Base-by-base conservation (phyloP, 2,888 invertebrate species). In the Ptilodon capucinus region DNA sequence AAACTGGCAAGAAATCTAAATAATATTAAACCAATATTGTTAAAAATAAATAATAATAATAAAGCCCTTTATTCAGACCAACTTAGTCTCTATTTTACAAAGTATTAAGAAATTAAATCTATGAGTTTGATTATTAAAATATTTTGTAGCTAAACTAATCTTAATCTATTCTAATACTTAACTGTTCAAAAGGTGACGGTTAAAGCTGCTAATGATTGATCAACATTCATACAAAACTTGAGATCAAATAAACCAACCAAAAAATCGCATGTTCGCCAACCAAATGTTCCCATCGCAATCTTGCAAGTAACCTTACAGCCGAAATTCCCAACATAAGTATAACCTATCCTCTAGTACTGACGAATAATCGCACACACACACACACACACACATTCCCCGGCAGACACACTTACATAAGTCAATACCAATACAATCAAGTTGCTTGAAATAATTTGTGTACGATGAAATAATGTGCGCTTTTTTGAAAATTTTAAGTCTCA, bases 321-420 rank as follows among this genome's bases (percentile, higher is more conserved):
- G 43, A 54, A 64, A 61, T 54, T 47, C 51, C 55, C 55, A 50
- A 65, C 54, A 61, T 54, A 67, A 44, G 32, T 57, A 55, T 62
- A 62, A 19, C 76, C 86, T 84, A 80, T 80, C 76, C 79, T 86
- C 87, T 89, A 88, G 88, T 80, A 86, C 86, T 84, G 74, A 80
- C 61, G 76, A 79, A 79, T 84, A 84, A 86, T 81, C 76, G 77
- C 64, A 63, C 65, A 64, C 45, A 47, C 71, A 65, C 44, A 64
- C 54, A 47, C 51, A 54, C 59, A 48, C 40, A 48, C 51, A 60
- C 44, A 54, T 39, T 52, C 47, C 45, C 65, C 46, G n/a, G n/a
- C n/a, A 52, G 50, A 44, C 44, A 54, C 48, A 44, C 45, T 30
- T 46, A 49, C 46, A 52, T 40, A 16, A 39, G 35, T 35, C 23